Evolutionary conservation across 2,113 vertebrate genomes (phyloP), one percentile per base, ranked within the genome.

Genomic region (Eudyptes chrysolophus): DNA sequence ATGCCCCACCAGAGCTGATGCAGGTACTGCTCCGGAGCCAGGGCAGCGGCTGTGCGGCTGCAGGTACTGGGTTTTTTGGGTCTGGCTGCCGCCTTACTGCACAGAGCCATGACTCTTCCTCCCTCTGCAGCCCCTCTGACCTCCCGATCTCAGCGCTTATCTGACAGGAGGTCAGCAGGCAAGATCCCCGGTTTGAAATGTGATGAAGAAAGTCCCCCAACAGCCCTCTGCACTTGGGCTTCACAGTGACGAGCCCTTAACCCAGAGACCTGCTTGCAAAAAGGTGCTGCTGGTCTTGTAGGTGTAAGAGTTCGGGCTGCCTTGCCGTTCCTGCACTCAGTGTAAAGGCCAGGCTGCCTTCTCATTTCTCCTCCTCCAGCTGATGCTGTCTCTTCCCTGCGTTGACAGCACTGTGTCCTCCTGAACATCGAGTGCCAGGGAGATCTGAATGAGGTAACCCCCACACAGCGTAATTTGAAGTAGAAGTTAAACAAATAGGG

Each of bases 1-100:
- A 34, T 2, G 25, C 93, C 26, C n/a, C n/a, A 4, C 9, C 48
- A 21, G 97, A 98, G 30, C 62, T 89, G 64, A 25, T 9, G 11
- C 98, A 98, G 97, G 93, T 97, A 94, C 9, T 3, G 26, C 40
- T 29, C 9, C 4, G 26, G 29, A 87, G 51, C 20, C 13, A 12
- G 57, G 48, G 54, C 26, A 46, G 62, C 5, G 2, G 69, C 68
- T 44, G 30, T 16, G 58, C 4, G 2, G 65, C 68, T 49, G 29
- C 24, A 6, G 42, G 38, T 12, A n/a, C 51, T 14, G 19, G 16
- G 15, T 44, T 64, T 72, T 44, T 44, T 1, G 4, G 49, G 18
- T 68, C 42, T 78, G 30, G 52, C 57, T 84, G 62, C 32, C 30
- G 4, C 40, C 42, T 13, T 17, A 24, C 20, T 29, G 72, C n/a